A percentile compares a stretch with the other conserved stretches of the same genome.
These are phyloP conservation scores for Ophioninae sp. DNA, from an alignment of 2,888 invertebrate genomes.

Conservation along the genomic window DNA sequence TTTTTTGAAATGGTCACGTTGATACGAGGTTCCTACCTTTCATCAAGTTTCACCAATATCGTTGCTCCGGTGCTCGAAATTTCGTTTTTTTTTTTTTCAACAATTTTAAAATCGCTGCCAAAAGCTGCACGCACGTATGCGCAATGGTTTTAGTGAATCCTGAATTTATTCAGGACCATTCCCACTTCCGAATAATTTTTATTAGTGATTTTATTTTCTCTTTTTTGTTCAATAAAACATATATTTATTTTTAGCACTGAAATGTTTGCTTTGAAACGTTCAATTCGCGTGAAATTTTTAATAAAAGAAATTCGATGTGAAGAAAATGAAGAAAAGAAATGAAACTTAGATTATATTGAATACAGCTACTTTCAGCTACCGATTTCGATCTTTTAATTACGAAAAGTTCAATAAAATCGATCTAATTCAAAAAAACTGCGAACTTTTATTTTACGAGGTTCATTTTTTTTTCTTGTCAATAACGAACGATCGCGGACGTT, in stretches of 20 bases:
- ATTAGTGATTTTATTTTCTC: neutral
- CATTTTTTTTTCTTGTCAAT: neutral
- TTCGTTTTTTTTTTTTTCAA: constrained; percentile 12
- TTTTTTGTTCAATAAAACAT: neutral
- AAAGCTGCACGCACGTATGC: constrained; percentile 67
- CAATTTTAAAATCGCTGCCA: constrained; percentile 65
- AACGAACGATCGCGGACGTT: constrained; percentile 30
- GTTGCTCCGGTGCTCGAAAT: neutral
- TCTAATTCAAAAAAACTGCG: constrained; percentile 45
- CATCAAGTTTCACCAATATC: constrained; percentile 24
- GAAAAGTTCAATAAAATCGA: neutral
- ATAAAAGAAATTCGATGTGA: constrained; percentile 28
- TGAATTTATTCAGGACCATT: neutral
- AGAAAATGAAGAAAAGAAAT: constrained; percentile 62
- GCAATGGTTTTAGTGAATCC: constrained; percentile 20
- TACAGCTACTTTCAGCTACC: constrained; percentile 70
- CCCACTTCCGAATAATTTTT: neutral
- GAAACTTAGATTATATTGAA: constrained; percentile 57
- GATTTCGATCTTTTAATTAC: constrained; percentile 45
- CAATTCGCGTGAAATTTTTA: neutral
- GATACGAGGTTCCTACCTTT: neutral
- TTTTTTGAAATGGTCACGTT: neutral
- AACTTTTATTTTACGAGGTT: neutral
- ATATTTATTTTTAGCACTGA: neutral
- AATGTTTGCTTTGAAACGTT: neutral